These are phyloP conservation scores for Zelostemma sp. DNA, from an alignment of 1,140 invertebrate genomes.

Conservation along the genomic window DNA sequence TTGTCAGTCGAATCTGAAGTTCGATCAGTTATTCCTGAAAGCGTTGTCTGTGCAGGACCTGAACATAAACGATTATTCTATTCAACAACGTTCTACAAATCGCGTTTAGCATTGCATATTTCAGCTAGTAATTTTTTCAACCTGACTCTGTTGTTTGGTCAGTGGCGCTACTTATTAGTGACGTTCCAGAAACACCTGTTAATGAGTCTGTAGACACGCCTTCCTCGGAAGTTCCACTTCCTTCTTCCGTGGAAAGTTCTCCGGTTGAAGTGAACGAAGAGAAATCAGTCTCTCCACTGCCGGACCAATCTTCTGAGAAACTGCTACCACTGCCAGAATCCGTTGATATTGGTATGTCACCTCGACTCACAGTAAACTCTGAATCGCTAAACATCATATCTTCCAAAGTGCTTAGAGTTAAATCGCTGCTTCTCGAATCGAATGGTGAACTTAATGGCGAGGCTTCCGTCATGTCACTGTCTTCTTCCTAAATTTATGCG, in stretches of 20 bases:
- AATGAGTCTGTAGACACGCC: constrained; percentile 12
- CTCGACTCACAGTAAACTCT: constrained; percentile 47
- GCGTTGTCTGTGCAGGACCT: too few relatives aligned
- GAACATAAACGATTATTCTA: too few relatives aligned
- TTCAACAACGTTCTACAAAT: too few relatives aligned
- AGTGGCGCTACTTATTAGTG: constrained; percentile 13
- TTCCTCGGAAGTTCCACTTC: constrained; percentile 57
- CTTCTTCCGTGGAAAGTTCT: constrained; percentile 47
- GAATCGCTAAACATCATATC: constrained; percentile 77
- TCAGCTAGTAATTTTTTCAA: too few relatives aligned
- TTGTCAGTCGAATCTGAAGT: constrained; percentile 19
- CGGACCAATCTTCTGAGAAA: neutral
- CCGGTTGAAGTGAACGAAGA: constrained; percentile 18
- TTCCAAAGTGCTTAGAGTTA: constrained; percentile 53
- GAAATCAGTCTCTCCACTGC: constrained; percentile 17
- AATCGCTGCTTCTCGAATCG: constrained; percentile 30
- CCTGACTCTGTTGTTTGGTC: constrained; percentile 24
- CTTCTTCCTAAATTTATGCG: constrained; percentile 22
- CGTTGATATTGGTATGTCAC: constrained; percentile 52
- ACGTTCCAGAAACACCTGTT: constrained; percentile 12
- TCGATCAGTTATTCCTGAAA: too few relatives aligned
- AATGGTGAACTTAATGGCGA: constrained; percentile 52
- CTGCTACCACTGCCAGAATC: constrained; percentile 44
- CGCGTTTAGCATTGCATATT: too few relatives aligned
- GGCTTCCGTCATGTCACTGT: constrained; percentile 43